Conservation (phyloP, 2,888 invertebrate genomes). For the Gortyna flavago region DNA sequence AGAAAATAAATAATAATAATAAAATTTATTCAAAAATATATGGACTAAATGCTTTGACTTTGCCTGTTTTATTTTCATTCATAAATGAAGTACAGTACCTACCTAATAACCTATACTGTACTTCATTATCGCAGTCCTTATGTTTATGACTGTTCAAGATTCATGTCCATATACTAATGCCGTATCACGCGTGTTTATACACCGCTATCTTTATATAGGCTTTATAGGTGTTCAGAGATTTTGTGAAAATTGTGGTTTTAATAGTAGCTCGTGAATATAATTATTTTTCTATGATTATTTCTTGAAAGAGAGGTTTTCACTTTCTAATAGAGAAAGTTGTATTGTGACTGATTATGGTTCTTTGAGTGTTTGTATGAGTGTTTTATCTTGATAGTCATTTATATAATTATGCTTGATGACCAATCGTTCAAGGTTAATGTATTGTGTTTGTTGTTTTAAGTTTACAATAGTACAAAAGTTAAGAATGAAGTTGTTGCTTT, state of each 20-base stretch:
- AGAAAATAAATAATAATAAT: no score
- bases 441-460: neutral
- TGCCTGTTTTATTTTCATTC: no score
- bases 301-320: neutral
- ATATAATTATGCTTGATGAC: neutral
- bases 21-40: no score
- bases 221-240: slow-evolving; percentile 16
- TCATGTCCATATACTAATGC: slow-evolving; percentile 37
- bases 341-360: neutral
- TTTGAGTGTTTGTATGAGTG: neutral
- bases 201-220: slow-evolving; percentile 31
- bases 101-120: no score
- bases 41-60: no score
- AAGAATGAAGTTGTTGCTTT: neutral
- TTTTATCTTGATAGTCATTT: slow-evolving; percentile 3
- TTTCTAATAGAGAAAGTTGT: neutral
- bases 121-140: slow-evolving; percentile 28
- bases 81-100: no score
- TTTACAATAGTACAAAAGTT: neutral
- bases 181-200: slow-evolving; percentile 32
- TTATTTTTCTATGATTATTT: neutral
- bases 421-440: neutral
- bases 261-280: neutral
- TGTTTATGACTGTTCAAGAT: slow-evolving; percentile 45
- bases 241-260: slow-evolving; percentile 4